Base-by-base conservation (phyloP, 2,113 vertebrate species). In the Triplophysa siluroides region DNA sequence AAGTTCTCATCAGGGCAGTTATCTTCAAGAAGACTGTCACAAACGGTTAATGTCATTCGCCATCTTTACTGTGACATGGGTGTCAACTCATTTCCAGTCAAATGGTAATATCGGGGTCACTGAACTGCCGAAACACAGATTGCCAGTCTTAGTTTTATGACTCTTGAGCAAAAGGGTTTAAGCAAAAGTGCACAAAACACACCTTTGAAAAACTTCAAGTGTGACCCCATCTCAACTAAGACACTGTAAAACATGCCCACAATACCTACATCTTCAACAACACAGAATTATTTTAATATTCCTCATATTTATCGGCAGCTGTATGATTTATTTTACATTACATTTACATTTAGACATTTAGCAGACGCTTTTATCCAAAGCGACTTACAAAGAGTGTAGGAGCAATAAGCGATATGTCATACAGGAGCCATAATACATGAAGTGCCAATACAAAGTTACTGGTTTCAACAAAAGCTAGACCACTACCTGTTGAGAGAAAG, bases 231-330 rank as follows among this genome's bases (percentile, higher is more conserved):
- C 29, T 29, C 29, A 29, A 29, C 29, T 29, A 29, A 29, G 29
- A 29, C 29, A 29, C 29, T 29, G 0, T 29, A 29, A 4, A 63
- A 76, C 45, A 18, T 6, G 61, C 9, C 16, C 0, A 33, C 29
- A 63, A 64, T 33, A n/a, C 24, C 63, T n/a, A 76, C 24, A 21
- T 38, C 41, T 76, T 64, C 61, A 19, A 61, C n/a, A 14, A 12
- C 45, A 29, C 14, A 63, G 43, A 76, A 76, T 33, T 14, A 76
- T n/a, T 58, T 63, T 47, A 18, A 52, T 65, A 52, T 23, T 23
- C 18, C 45, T 52, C 45, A 52, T 76, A 21, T 52, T 65, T 64
- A 23, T 29, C 19, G 23, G 18, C 26, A 2, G 8, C 41, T 50
- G 60, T n/a, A 16, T 4, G 54, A 8, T 9, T 60, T 26, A 33